Conservation (phyloP, 2,888 invertebrate genomes). For the Bimastos eiseni region DNA sequence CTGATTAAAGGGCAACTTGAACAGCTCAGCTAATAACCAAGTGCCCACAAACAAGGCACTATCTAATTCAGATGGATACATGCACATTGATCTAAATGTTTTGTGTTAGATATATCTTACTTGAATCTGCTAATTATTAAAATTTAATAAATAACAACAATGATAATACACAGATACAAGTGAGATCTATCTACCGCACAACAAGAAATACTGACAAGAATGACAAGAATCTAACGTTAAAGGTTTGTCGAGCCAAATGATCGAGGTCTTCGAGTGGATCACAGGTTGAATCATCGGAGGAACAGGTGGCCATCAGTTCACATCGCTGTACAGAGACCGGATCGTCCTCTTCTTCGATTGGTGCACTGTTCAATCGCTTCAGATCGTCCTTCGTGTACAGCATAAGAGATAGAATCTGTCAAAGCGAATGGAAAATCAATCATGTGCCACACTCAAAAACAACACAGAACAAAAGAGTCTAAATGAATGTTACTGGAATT, state of each 20-base stretch:
- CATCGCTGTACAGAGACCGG: not conserved
- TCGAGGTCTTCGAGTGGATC: slow-evolving; percentile 50
- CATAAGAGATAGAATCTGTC: slow-evolving; percentile 58
- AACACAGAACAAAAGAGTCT: not conserved
- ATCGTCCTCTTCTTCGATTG: slow-evolving; percentile 24
- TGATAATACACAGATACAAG: too few relatives aligned
- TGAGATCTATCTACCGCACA: not conserved
- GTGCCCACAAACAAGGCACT: too few relatives aligned
- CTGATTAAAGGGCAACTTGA: too few relatives aligned
- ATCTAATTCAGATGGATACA: too few relatives aligned
- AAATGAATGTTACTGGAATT: not conserved
- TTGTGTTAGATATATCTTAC: too few relatives aligned
- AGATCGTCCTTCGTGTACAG: slow-evolving; percentile 53
- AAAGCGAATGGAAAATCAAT: not conserved
- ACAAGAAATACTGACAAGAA: not conserved
- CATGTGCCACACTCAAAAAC: not conserved
- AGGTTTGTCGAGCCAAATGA: slow-evolving; percentile 51
- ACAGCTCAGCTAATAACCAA: too few relatives aligned
- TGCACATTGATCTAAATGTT: too few relatives aligned
- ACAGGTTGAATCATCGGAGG: slow-evolving; percentile 27
- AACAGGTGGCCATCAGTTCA: not conserved
- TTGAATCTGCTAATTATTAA: too few relatives aligned
- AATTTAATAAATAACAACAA: too few relatives aligned
- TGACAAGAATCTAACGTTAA: slow-evolving; percentile 45
- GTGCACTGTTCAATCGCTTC: not conserved